phyloP scores from a whole-genome alignment of 1,140 invertebrate genomes.

The Brachionus calyciflorus region DNA sequence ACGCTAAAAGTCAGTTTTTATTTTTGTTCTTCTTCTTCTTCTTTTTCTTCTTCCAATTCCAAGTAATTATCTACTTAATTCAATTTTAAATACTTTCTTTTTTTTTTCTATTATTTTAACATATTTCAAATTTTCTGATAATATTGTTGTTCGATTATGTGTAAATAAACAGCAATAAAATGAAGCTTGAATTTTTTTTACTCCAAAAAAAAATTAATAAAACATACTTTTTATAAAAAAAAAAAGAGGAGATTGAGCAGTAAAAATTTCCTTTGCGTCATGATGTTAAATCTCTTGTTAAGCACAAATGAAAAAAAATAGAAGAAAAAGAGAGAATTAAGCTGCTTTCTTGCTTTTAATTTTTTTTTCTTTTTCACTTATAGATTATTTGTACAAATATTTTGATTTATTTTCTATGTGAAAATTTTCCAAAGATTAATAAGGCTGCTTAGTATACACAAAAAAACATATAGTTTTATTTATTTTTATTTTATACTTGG shows the following conservation, averaged over 20 bases:
- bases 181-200: not conserved
- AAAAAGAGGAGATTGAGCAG: not conserved
- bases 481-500: no score
- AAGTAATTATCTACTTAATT: conserved; percentile 39
- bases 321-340: not conserved
- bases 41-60: conserved; percentile 2
- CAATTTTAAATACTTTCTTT: conserved; percentile 27
- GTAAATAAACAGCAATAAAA: not conserved
- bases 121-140: conserved; percentile 20
- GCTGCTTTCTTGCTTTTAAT: no score
- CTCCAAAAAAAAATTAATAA: not conserved
- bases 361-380: no score
- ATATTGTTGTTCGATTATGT: not conserved
- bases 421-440: not conserved
- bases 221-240: not conserved
- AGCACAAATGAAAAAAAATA: not conserved
- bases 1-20: no score
- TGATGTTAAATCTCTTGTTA: not conserved
- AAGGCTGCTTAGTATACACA: not conserved
- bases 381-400: no score
- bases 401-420: not conserved
- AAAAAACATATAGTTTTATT: not conserved
- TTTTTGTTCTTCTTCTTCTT: no score
- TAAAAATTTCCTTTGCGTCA: not conserved
- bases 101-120: conserved; percentile 12